phyloP scores from a whole-genome alignment of 2,797 vertebrate species.

The Mormyrops attenuatus region DNA sequence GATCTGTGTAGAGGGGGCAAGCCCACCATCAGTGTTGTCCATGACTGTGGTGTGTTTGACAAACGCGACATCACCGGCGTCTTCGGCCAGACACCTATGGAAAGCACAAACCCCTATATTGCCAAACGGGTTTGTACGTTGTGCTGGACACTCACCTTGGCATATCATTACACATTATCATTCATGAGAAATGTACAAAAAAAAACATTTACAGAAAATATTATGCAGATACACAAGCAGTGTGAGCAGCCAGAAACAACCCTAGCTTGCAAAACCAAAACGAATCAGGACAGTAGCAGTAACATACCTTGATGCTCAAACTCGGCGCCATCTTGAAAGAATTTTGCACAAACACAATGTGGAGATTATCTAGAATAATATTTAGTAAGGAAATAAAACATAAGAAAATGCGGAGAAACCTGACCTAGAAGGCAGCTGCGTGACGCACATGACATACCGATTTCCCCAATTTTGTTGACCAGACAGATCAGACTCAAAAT shows the following conservation, averaged over 20 bases:
- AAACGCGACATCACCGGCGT: slow-evolving; percentile 76
- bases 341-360: neutral
- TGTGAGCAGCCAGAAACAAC: neutral
- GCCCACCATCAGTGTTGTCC: slow-evolving; percentile 71
- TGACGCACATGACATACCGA: neutral
- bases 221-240: neutral
- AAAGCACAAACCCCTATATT: neutral
- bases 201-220: neutral
- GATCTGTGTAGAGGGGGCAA: too few species aligned
- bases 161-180: neutral
- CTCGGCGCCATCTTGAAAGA: neutral
- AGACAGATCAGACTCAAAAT: neutral
- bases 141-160: neutral
- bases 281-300: neutral
- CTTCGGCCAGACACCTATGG: slow-evolving; percentile 72
- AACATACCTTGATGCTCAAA: neutral
- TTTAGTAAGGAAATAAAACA: neutral
- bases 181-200: neutral
- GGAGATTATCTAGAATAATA: neutral
- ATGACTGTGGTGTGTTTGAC: slow-evolving; percentile 75
- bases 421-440: neutral
- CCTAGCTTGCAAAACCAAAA: neutral
- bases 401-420: neutral
- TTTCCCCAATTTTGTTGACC: neutral
- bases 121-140: neutral